Percentiles rank a stretch among this genome's conserved stretches.
Evolutionary conservation across 1,140 invertebrate genomes (phyloP).

Genomic region (Samia ricini): DNA sequence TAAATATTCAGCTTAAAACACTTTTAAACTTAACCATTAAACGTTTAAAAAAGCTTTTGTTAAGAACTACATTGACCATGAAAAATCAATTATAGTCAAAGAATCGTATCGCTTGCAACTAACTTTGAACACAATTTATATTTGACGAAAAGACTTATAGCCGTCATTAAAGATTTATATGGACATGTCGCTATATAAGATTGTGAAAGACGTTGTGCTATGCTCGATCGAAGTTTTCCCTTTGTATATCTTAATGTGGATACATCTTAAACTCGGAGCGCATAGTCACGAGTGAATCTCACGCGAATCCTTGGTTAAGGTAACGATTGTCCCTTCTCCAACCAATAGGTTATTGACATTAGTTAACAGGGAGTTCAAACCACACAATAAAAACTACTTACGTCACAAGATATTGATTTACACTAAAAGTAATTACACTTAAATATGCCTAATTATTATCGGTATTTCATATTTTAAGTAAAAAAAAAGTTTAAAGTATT

Average conservation of each 20-base stretch:
- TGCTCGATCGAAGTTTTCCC: background rate
- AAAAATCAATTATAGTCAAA: constrained; percentile 1
- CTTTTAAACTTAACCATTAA: background rate
- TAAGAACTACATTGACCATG: background rate
- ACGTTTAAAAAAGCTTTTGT: background rate
- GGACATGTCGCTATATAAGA: background rate
- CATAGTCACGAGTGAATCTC: constrained; percentile 44
- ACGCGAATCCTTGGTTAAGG: constrained; percentile 51
- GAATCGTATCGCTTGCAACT: background rate
- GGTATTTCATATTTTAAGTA: no score
- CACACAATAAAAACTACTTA: background rate
- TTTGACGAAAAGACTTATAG: background rate
- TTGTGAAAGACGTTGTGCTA: background rate
- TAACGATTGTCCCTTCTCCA: constrained; percentile 52
- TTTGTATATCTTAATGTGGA: background rate
- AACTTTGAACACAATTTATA: background rate
- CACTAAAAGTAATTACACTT: no score
- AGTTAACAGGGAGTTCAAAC: constrained; percentile 13
- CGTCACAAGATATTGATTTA: background rate
- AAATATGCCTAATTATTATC: no score
- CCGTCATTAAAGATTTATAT: background rate
- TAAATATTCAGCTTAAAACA: background rate
- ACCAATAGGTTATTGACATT: constrained; percentile 38
- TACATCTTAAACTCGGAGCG: background rate
- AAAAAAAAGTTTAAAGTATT: no score